Percentiles rank a stretch among this genome's conserved stretches.
phyloP scores from a whole-genome alignment of 2,113 vertebrate species.

The Halcyon malimbica region DNA sequence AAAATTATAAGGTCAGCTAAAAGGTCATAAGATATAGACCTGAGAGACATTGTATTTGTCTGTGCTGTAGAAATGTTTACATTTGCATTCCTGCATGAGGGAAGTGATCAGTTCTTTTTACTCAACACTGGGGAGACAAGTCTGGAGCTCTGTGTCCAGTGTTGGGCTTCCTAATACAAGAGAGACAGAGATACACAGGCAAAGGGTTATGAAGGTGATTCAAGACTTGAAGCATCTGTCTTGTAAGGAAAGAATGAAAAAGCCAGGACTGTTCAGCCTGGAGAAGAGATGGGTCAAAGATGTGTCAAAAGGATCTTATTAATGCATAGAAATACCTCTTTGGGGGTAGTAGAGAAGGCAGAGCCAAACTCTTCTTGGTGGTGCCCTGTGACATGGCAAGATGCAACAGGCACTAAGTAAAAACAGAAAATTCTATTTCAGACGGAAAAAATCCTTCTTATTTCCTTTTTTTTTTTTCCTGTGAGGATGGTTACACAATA shows the following conservation, averaged over 20 bases:
- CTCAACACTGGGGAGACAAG: not conserved
- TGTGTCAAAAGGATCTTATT: not conserved
- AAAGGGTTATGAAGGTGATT: not conserved
- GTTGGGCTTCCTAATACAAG: not conserved
- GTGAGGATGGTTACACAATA: accelerated
- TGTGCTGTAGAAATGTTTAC: not conserved
- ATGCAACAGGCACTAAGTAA: not conserved
- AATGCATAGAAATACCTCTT: not conserved
- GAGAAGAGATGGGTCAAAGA: not conserved
- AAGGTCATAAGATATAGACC: not conserved
- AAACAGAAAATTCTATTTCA: not conserved
- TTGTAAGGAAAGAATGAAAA: not conserved
- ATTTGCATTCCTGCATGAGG: not conserved
- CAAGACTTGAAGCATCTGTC: not conserved
- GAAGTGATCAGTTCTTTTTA: not conserved
- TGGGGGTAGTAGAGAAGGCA: not conserved
- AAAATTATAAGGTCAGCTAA: not conserved
- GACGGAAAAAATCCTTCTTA: not conserved
- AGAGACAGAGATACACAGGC: not conserved
- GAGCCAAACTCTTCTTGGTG: not conserved
- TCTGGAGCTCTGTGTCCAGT: not conserved
- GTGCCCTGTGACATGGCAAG: not conserved
- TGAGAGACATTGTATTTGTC: not conserved
- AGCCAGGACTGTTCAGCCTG: not conserved
- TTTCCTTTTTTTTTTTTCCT: not conserved